phyloP scores from a whole-genome alignment of 2,113 vertebrate genomes.

The Cromileptes altivelis region DNA sequence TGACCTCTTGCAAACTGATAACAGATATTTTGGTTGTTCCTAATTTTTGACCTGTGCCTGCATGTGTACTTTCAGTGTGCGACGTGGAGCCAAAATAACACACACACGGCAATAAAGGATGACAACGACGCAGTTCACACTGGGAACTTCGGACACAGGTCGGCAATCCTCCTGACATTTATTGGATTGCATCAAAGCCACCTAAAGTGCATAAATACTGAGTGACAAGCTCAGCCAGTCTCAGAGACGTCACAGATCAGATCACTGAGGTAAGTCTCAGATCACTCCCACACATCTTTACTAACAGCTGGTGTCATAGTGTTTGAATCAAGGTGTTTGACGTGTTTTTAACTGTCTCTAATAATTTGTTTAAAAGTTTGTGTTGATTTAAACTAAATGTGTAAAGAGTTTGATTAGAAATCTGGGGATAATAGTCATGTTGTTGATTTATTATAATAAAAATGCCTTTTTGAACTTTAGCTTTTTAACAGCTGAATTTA shows the following conservation, averaged over 20 bases:
- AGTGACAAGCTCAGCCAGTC: neutral
- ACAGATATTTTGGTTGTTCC: neutral
- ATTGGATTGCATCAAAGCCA: constrained; percentile 48
- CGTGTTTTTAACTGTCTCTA: neutral
- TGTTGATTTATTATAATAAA: neutral
- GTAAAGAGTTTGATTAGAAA: neutral
- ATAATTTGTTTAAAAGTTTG: neutral
- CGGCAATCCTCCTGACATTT: constrained; percentile 52
- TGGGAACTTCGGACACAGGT: constrained; percentile 78
- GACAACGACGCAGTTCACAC: constrained; percentile 65
- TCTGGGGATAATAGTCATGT: too few species aligned
- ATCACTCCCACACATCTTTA: neutral
- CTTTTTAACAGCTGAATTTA: neutral
- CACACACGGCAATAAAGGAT: constrained; percentile 76
- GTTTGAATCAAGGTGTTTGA: neutral
- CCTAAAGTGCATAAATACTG: constrained; percentile 72
- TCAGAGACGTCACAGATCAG: constrained; percentile 37
- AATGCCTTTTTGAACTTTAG: neutral
- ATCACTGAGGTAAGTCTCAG: constrained; percentile 53
- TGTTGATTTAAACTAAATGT: neutral
- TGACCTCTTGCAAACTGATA: neutral
- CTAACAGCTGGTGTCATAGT: neutral
- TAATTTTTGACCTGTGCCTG: neutral
- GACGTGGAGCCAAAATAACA: constrained; percentile 75
- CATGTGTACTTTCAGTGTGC: constrained; percentile 21